Percentiles rank a stretch among this genome's conserved stretches.
phyloP scores from a whole-genome alignment of 2,888 invertebrate genomes.

The Diachrysia chrysitis region DNA sequence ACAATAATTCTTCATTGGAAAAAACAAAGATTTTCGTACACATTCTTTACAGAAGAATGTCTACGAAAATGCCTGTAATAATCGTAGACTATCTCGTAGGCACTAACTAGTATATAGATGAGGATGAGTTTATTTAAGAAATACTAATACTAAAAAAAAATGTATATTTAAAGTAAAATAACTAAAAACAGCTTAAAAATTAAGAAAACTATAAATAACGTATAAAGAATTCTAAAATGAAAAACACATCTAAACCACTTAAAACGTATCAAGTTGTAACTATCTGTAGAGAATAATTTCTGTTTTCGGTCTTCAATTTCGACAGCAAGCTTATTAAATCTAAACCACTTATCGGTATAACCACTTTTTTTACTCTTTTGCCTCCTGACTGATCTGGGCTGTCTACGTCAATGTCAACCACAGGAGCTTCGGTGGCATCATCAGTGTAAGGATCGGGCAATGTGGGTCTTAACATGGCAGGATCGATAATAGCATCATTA shows the following conservation, averaged over 20 bases:
- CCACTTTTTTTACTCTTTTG: constrained; percentile 34
- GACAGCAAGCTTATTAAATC: constrained; percentile 57
- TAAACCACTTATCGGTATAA: constrained; percentile 51
- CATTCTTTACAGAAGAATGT: no score
- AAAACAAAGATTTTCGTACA: no score
- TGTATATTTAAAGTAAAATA: constrained; percentile 31
- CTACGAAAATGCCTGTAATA: no score
- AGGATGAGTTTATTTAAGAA: neutral
- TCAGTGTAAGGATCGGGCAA: neutral
- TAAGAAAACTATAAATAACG: constrained; percentile 8
- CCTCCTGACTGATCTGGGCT: neutral
- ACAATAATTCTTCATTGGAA: no score
- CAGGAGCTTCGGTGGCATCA: neutral
- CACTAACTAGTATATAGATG: neutral
- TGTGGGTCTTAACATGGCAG: neutral
- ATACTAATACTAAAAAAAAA: constrained; percentile 9
- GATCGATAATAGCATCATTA: neutral
- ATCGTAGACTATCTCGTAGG: no score
- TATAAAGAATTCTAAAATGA: constrained; percentile 36
- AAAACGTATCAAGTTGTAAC: constrained; percentile 46
- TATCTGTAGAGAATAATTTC: constrained; percentile 61
- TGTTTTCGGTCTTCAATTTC: constrained; percentile 58
- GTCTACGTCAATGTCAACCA: neutral
- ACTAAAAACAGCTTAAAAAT: constrained; percentile 37
- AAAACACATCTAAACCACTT: constrained; percentile 45